These are phyloP conservation scores for Spea bombifrons DNA, from an alignment of 2,113 vertebrate species.

Conservation along the genomic window DNA sequence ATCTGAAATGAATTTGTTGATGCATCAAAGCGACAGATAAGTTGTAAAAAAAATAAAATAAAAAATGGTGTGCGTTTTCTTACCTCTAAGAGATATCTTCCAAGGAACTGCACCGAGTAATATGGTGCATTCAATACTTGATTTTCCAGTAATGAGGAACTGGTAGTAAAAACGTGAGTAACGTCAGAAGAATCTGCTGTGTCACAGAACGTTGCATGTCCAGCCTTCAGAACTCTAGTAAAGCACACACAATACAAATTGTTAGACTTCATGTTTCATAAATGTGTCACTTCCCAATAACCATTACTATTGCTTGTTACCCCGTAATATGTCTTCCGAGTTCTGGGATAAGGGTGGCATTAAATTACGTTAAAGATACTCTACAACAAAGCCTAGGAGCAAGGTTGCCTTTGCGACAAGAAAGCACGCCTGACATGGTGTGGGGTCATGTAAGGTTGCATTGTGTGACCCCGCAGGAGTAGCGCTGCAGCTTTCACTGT, in stretches of 20 bases:
- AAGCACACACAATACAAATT: not conserved
- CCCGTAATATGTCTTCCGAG: no score
- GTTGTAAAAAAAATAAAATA: not conserved
- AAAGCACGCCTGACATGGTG: no score
- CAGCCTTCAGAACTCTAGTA: constrained; percentile 83
- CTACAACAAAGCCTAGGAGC: no score
- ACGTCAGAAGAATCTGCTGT: constrained; percentile 57
- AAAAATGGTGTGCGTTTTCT: constrained; percentile 37
- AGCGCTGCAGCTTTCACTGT: no score
- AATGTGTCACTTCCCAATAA: no score
- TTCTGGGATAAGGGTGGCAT: no score
- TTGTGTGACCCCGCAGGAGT: no score
- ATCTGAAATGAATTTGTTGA: no score
- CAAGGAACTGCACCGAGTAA: constrained; percentile 77
- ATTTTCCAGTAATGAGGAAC: constrained; percentile 51
- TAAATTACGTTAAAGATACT: no score
- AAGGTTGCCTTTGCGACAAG: no score
- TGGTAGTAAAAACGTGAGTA: constrained; percentile 79
- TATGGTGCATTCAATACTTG: constrained; percentile 58
- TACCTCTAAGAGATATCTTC: constrained; percentile 86
- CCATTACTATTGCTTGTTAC: no score
- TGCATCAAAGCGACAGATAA: not conserved
- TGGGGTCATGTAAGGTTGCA: no score
- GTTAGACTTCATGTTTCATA: not conserved
- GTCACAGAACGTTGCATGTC: constrained; percentile 74